Evolutionary conservation across 2,888 invertebrate genomes (phyloP), one percentile per base, ranked within the genome.

Genomic region (Lasioglossum zephyrum): DNA sequence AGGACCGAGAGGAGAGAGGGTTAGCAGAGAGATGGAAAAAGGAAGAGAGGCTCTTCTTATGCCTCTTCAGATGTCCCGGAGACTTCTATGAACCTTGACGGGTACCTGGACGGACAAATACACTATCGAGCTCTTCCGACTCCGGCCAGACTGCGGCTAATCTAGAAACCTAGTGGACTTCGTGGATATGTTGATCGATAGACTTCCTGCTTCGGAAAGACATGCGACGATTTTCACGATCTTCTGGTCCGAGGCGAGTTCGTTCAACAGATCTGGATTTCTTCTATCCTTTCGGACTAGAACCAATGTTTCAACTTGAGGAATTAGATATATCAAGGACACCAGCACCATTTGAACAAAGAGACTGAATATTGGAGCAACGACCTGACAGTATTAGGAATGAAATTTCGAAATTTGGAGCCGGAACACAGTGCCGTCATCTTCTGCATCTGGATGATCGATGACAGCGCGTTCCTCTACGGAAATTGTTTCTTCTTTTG

Each of bases 71-170:
- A 81, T 63, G 84, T 90, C 79, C 70, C 53, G 73, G 75, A 78
- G 79, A 75, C 49, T 77, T 87, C 85, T 79, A 77, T 79, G 87
- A 88, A 88, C 73, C 84, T 81, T 73, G 70, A 73, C 72, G 70
- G 72, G 74, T 60, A 60, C 60, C 77, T 63, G 57, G 69, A 70
- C 81, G 79, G 80, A 83, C 74, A 88, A 79, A 83, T 74, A 79
- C 84, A 60, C 57, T 69, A 49, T 31, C 73, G 39, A 57, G 44
- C 73, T 82, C 80, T 82, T 84, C 81, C 79, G 77, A 70, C 66
- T 47, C 57, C 79, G 84, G 79, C 88, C 79, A 47, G 80, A 70
- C 84, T 26, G 39, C 13, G 41, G 39, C 80, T 79, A 57, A 78
- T 73, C 80, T 69, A 53, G 41, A 73, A 73, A 60, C 26, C 60